Base-by-base conservation (phyloP, 1,140 invertebrate species). In the Drosophila kurseongensis region DNA sequence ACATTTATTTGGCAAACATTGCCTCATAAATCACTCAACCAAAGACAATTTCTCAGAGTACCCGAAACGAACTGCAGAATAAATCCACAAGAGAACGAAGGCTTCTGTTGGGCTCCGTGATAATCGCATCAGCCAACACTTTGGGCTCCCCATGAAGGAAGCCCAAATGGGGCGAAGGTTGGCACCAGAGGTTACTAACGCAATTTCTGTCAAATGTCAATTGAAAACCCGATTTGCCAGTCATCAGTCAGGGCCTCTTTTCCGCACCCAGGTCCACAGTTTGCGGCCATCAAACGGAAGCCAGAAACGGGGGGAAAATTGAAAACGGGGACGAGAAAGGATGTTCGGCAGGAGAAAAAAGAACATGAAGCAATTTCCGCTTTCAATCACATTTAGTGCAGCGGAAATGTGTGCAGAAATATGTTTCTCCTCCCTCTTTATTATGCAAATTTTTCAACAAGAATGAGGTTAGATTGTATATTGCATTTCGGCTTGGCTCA, bases 181-280 rank as follows among this genome's bases (percentile, higher is more conserved):
- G 54, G 12, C 6, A 8, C 16, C 32, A 44, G 51, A 35, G 75
- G 67, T 44, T 52, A 57, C 57, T 88, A 88, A 88, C 58, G 67
- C 84, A 88, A 88, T 88, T 89, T 84, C 67, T 63, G 77, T 74
- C 60, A 77, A 89, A 83, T 88, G 79, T 88, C 83, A 89, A 88
- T 88, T 88, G 83, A 75, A 88, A 88, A 80, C 68, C 76, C 62
- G 65, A 89, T 88, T 88, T 89, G 63, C 63, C 76, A 73, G 83
- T 66, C 69, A 54, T 68, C 83, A 76, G 80, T 62, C 75, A 48
- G 69, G 57, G 61, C 56, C 63, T 58, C 57, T 65, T 59, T 60
- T 45, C 45, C 69, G 27, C 23, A 27, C 32, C 16, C 65, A 10
- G 47, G 47, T 27, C 52, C 56, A 44, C 59, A 85, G 50, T 72